Evolutionary conservation across 2,797 vertebrate species (phyloP).

Genomic region (Crossoptilon crossoptilon): DNA sequence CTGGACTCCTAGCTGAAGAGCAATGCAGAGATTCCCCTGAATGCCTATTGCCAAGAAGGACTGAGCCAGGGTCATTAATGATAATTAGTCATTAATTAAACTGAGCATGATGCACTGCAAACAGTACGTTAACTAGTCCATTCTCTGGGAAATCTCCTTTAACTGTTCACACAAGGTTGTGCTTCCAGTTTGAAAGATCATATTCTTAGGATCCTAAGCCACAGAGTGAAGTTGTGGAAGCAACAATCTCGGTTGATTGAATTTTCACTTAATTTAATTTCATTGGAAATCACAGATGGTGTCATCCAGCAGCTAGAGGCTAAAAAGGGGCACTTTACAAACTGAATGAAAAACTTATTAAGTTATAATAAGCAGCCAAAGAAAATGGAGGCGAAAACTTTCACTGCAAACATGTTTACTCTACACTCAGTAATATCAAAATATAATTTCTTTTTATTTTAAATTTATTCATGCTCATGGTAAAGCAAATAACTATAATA

Average conservation of each 20-base stretch:
- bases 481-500: neutral
- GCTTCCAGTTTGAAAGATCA: constrained; percentile 2
- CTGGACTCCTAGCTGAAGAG: neutral
- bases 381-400: constrained; percentile 70
- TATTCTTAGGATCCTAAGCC: constrained; percentile 12
- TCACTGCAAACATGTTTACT: constrained; percentile 8
- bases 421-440: neutral
- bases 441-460: neutral
- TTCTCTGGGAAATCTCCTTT: neutral
- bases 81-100: constrained; percentile 67
- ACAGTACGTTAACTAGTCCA: neutral
- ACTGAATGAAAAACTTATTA: constrained; percentile 72
- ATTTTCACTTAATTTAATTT: constrained; percentile 84
- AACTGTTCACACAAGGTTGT: neutral
- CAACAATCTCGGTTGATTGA: constrained; percentile 77
- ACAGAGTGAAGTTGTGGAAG: constrained; percentile 67
- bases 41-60: constrained; percentile 15
- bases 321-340: constrained; percentile 78
- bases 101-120: neutral
- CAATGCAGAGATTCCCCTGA: neutral
- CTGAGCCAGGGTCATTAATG: constrained; percentile 42
- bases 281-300: constrained; percentile 81
- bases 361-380: constrained; percentile 72
- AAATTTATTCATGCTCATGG: neutral
- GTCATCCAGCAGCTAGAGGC: constrained; percentile 76